Base-by-base conservation (phyloP, 2,113 vertebrate genomes). In the Pteropus alecto region DNA sequence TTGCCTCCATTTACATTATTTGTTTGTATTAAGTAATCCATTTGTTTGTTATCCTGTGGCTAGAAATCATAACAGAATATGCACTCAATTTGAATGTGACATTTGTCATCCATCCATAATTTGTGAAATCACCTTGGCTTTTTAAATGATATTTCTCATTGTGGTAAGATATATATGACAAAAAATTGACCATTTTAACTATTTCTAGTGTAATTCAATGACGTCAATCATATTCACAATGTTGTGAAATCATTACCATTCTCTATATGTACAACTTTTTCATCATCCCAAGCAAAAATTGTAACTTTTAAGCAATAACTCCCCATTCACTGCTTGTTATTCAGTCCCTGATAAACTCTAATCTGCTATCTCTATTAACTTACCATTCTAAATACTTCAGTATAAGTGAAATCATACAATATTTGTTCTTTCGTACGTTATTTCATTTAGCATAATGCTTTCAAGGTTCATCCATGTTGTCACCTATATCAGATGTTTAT, bases 311-410 rank as follows among this genome's bases (percentile, higher is more conserved):
- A 65, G 9, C 30, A 35, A 28, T 73, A 58, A 35, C 19, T 67
- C 6, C 13, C 1, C 6, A 26, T 33, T 65, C 3, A 30, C 2
- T 63, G 7, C 1, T 58, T 3, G 15, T 11, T 1, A 18, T 74
- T 30, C 8, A 68, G 15, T 3, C n/a, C 5, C 10, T 15, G 13
- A 16, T 30, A 19, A 79, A 70, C 18, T 12, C 5, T 26, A 54
- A 73, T 46, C 16, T 22, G 3, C 10, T 67, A 33, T 68, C 15
- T 26, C 24, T 54, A 28, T 13, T 6, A 54, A 71, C 28, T 73
- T 41, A 7, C 0, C 43, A 79, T 41, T 86, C 19, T 86, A 43
- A 73, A 61, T 43, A n/a, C 70, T 95, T 70, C 60, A 5, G 33
- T 61, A 1, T n/a, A 70, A 58, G 28, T 19, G 12, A 16, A 48